Evolutionary conservation across 2,797 vertebrate genomes (phyloP).

Genomic region (Coranthus polyacanthus): DNA sequence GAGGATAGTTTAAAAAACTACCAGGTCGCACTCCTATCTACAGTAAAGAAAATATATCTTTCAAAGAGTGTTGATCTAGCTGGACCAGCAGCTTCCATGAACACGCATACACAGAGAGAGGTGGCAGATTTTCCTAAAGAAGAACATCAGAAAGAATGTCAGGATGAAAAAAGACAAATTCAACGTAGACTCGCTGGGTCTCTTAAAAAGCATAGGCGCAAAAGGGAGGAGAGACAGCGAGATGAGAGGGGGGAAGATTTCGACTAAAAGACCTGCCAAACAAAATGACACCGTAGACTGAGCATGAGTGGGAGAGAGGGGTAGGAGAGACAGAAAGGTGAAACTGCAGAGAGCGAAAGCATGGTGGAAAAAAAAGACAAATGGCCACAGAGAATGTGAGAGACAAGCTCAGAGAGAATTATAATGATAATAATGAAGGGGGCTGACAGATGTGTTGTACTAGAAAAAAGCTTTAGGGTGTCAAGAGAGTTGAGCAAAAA

Average conservation of each 20-base stretch:
- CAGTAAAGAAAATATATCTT: no score
- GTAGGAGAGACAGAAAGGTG: constrained; percentile 37
- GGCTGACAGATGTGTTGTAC: constrained; percentile 42
- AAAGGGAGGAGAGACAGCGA: constrained; percentile 39
- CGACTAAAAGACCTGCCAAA: constrained; percentile 71
- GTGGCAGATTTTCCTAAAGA: no score
- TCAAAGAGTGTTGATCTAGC: background rate
- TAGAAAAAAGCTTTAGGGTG: constrained; percentile 39
- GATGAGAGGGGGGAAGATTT: constrained; percentile 46
- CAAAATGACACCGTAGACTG: constrained; percentile 60
- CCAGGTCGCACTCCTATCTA: no score
- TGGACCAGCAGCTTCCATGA: constrained; percentile 21
- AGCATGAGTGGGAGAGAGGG: constrained; percentile 16
- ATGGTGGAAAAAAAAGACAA: constrained; percentile 20
- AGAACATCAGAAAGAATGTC: constrained; percentile 45
- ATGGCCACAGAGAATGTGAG: background rate
- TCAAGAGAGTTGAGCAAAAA: constrained; percentile 46
- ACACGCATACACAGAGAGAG: constrained; percentile 8
- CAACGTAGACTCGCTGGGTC: constrained; percentile 38
- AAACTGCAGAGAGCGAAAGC: constrained; percentile 24
- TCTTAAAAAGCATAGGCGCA: constrained; percentile 45
- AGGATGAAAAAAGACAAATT: constrained; percentile 56
- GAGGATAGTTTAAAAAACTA: no score
- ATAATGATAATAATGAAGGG: constrained; percentile 48
- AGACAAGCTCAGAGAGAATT: constrained; percentile 20